Base-by-base conservation (phyloP, 2,113 vertebrate genomes). In the Fulmarus glacialis region DNA sequence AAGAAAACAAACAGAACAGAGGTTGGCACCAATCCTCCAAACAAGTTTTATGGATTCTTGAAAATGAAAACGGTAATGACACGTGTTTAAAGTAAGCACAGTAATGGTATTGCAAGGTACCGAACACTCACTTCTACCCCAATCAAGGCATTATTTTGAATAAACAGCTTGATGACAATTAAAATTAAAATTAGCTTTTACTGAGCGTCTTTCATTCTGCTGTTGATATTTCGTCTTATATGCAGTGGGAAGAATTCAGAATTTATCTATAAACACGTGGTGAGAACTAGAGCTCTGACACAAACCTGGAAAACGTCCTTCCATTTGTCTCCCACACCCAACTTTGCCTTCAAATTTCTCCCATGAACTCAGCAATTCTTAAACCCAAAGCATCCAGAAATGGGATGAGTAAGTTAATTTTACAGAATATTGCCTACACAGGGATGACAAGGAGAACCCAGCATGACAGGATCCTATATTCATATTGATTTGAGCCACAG, bases 401-500 rank as follows among this genome's bases (percentile, higher is more conserved):
- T 12, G 3, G 34, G 26, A 83, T 18, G 3, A 90, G 67, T 1
- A 72, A 15, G 38, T 26, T 43, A 20, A 38, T 72, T 89, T 72
- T 71, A 45, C 19, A 75, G 26, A 53, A 82, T 15, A 59, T 8
- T 48, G 30, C 30, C 40, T 55, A 60, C 3, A n/a, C 3, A 16
- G 8, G 7, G 19, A 77, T 50, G n/a, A n/a, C 36, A 56, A 60
- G 15, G 20, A 80, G 15, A 75, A 64, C 3, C 12, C 63, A 81
- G 30, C 43, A n/a, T 13, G 26, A 67, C 0, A 2, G 8, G 2
- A 13, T 50, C 40, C 24, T 20, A 6, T 8, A 75, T 11, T 18
- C 9, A 80, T 36, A 42, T 2, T 55, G 32, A 72, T 12, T 38
- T 30, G 23, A 81, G 50, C 22, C 19, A 91, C 40, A 52, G 22